These are phyloP conservation scores for Eupelmus urozonus DNA, from an alignment of 2,888 invertebrate species.

Conservation along the genomic window DNA sequence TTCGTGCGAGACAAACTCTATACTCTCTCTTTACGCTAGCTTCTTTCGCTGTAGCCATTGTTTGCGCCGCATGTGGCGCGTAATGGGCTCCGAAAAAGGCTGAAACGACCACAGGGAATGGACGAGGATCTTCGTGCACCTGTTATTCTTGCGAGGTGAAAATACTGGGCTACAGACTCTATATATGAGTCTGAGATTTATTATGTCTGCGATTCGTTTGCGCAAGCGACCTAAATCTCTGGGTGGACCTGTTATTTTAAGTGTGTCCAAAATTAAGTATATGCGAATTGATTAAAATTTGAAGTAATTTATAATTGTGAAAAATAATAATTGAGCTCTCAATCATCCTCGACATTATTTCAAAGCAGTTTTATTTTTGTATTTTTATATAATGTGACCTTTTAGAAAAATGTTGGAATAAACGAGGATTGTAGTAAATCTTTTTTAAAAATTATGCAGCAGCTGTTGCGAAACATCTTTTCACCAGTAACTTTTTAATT, in stretches of 20 bases:
- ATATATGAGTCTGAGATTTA: conserved; percentile 31
- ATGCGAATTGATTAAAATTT: neutral
- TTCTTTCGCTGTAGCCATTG: neutral
- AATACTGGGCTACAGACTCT: neutral
- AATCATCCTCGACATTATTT: too few species aligned
- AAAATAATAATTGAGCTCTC: too few species aligned
- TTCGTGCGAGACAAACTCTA: neutral
- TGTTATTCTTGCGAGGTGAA: neutral
- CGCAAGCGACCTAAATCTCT: conserved; percentile 41
- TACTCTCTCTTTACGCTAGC: neutral
- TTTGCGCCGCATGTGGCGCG: neutral
- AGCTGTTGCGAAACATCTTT: too few species aligned
- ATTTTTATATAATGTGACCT: too few species aligned
- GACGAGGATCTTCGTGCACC: neutral
- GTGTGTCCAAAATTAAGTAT: too few species aligned
- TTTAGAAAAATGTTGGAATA: too few species aligned
- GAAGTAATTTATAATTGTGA: too few species aligned
- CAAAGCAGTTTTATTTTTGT: too few species aligned
- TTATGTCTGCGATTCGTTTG: neutral
- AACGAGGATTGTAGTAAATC: too few species aligned
- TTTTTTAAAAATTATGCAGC: too few species aligned
- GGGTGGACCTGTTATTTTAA: too few species aligned
- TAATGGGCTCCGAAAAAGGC: conserved; percentile 4
- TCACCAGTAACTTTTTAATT: too few species aligned
- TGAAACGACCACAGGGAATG: neutral